Base-by-base conservation (phyloP, 2,888 invertebrate genomes). In the Sarcophaga variegata region DNA sequence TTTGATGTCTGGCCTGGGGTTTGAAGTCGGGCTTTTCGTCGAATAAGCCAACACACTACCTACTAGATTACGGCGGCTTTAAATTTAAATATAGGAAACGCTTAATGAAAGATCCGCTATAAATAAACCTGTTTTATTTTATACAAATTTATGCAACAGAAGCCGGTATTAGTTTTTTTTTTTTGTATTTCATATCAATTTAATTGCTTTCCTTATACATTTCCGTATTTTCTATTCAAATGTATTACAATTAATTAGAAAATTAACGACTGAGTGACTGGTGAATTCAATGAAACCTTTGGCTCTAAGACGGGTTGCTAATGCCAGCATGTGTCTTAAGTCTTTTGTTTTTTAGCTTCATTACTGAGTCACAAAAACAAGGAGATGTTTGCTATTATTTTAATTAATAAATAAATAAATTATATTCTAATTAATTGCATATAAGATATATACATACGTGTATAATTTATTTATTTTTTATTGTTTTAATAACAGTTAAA, bases 291-390 rank as follows among this genome's bases (percentile, higher is more conserved):
- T 54, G 11, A 45, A 60, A 17, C 37, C 64, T 64, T 75, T 75
- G 75, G 49, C 25, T 47, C 25, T 45, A 60, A 20, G 11, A 45
- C 60, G 20, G 22, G 6, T 8, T 20, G 17, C n/a, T 59, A 59
- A 71, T 17, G 47, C 6, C 22, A 71, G 78, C 74, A 70, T 77
- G 78, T 70, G 72, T 60, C 78, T 82, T 82, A 82, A 85, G 81
- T 85, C 85, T 81, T 85, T 78, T 77, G 77, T 77, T 85, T 71
- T 6, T 6, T 5, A 14, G 0, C 20, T 45, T 17, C 17, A 59
- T 49, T 5, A 60, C 25, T 63, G n/a, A 76, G 20, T 77, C 54
- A 66, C 20, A 12, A 14, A 54, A 17, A 14, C 17, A 0, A 54
- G 14, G 4, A 54, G 54, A 12, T 54, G 54, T 14, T 14, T 54